Evolutionary conservation across 2,113 vertebrate genomes (phyloP).

Genomic region (Psammodynastes pulverulentus): DNA sequence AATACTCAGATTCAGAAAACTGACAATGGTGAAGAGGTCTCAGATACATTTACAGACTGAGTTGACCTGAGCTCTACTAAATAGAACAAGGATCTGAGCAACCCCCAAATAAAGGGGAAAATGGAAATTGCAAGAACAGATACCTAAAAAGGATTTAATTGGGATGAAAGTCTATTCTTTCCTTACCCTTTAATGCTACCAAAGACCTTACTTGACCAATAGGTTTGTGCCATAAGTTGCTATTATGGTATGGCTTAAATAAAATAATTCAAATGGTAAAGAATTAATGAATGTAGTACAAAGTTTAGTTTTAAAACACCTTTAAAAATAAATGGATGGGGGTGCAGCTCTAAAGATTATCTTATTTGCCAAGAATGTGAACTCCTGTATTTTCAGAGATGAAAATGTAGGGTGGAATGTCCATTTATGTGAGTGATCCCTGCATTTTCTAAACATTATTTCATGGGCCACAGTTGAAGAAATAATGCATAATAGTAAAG

Average conservation of each 20-base stretch:
- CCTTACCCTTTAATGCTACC: background rate
- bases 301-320: background rate
- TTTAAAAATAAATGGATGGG: background rate
- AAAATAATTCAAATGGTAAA: background rate
- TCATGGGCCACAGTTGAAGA: background rate
- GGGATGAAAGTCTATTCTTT: background rate
- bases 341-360: background rate
- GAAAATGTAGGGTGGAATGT: background rate
- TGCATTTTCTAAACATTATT: background rate
- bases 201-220: background rate
- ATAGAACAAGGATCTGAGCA: background rate
- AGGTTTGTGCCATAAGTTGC: background rate
- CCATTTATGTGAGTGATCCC: background rate
- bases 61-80: background rate
- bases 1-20: background rate
- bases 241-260: background rate
- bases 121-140: background rate
- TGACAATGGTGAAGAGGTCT: background rate
- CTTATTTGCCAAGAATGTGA: background rate
- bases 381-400: background rate
- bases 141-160: background rate
- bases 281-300: background rate
- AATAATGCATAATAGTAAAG: background rate
- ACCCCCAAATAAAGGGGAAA: background rate
- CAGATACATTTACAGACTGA: background rate